Evolutionary conservation across 2,113 vertebrate species (phyloP), one percentile per base, ranked within the genome.

Genomic region (Campylomormyrus numenius): DNA sequence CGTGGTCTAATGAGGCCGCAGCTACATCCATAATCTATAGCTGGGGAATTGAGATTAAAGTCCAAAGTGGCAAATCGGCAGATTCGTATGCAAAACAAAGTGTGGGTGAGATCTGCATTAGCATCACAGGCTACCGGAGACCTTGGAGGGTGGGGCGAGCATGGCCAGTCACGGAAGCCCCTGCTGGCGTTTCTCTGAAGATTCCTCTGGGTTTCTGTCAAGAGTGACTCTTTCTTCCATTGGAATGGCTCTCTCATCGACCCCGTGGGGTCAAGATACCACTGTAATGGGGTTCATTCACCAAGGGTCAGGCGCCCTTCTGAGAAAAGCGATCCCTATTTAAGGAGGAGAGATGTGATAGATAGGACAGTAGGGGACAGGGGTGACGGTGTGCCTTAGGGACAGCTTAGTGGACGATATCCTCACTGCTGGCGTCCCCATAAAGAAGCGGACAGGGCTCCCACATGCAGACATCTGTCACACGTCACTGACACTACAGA

Each of bases 1-100:
- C 94, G 95, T 94, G 94, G 94, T 89, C 95, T 95, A 96, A 96
- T 95, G 94, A 96, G 93, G 91, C 93, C 95, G 92, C 94, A 92
- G 93, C 93, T 93, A 92, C 94, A 96, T 94, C 95, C 95, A 94
- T 96, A 95, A 95, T 95, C 93, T 95, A 94, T 11, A 50, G 58
- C 80, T 0, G 39, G 90, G 95, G 96, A 96, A 95, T 94, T 94
- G 95, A 95, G 94, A 96, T 95, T 94, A 95, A 94, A 93, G 94
- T 95, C 94, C 95, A 93, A 49, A 85, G 39, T 52, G 27, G 58
- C 39, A 88, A 90, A 88, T 83, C 45, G 77, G 49, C 85, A 35
- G n/a, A 84, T 83, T 88, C 52, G 87, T 84, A 45, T 58, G 62
- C 84, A 91, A 52, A 89, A 27, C 35, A 89, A 91, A 88, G 87